Percentiles rank a stretch among this genome's conserved stretches.
These are phyloP conservation scores for Geotrypetes seraphini DNA, from an alignment of 2,797 vertebrate species.

Conservation along the genomic window DNA sequence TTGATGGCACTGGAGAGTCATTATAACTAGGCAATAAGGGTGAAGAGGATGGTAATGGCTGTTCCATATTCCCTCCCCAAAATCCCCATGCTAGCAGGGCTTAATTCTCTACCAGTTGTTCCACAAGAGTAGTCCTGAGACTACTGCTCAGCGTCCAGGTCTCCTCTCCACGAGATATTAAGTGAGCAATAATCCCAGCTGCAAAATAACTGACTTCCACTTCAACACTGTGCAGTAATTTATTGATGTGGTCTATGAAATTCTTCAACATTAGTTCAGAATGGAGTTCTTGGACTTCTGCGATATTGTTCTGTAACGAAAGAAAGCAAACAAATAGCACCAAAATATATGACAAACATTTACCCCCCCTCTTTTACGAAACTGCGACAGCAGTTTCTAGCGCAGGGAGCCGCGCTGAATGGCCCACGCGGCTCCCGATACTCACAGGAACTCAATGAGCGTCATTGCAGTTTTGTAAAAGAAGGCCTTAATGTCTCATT, in stretches of 20 bases:
- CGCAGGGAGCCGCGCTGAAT: too few relatives aligned
- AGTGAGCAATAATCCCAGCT: constrained; percentile 91
- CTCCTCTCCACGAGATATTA: constrained; percentile 86
- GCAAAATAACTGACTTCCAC: constrained; percentile 98
- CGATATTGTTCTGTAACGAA: constrained; percentile 83
- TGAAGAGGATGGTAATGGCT: neutral
- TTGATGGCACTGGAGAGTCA: too few relatives aligned
- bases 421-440: too few relatives aligned
- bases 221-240: constrained; percentile 83
- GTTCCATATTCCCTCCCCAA: neutral
- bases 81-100: too few relatives aligned
- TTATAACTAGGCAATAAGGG: constrained; percentile 1
- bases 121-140: constrained; percentile 74
- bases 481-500: too few relatives aligned
- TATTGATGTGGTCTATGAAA: constrained; percentile 92
- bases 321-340: neutral
- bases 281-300: constrained; percentile 92
- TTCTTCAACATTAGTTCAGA: constrained; percentile 90
- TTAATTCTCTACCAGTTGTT: constrained; percentile 95
- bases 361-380: too few relatives aligned
- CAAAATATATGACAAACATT: too few relatives aligned
- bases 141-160: constrained; percentile 77
- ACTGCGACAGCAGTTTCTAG: too few relatives aligned
- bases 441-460: too few relatives aligned
- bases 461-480: too few relatives aligned